These are phyloP conservation scores for Poeciliopsis retropinna DNA, from an alignment of 2,113 vertebrate species.

Conservation along the genomic window DNA sequence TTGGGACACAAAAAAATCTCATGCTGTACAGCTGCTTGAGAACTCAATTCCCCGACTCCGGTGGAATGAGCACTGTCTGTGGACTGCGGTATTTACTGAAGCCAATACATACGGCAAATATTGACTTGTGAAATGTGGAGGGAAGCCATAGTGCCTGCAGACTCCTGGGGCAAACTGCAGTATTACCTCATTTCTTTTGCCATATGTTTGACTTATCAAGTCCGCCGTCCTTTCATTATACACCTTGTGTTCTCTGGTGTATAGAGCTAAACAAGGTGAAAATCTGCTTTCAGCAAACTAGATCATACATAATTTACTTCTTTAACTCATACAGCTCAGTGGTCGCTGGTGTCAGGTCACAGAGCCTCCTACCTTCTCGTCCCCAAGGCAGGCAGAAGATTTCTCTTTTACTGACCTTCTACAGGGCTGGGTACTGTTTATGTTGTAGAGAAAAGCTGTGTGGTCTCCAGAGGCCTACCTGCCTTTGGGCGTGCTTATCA, in stretches of 20 bases:
- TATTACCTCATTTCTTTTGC: constrained; percentile 44
- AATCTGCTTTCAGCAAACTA: constrained; percentile 45
- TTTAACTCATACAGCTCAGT: constrained; percentile 31
- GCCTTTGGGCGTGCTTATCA: constrained; percentile 65
- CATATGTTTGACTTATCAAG: constrained; percentile 67
- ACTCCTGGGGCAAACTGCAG: constrained; percentile 51
- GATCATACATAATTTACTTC: constrained; percentile 63
- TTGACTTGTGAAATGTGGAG: constrained; percentile 67
- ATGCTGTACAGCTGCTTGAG: constrained; percentile 50
- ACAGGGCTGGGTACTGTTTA: constrained; percentile 42
- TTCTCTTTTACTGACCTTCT: constrained; percentile 69
- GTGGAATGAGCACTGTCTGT: constrained; percentile 53
- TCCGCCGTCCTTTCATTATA: constrained; percentile 43
- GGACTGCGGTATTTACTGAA: constrained; percentile 58
- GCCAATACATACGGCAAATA: constrained; percentile 70
- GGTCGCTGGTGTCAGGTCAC: constrained; percentile 50
- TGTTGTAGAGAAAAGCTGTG: constrained; percentile 50
- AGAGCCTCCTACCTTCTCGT: constrained; percentile 40
- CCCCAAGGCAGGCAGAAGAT: constrained; percentile 53
- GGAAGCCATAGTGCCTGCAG: constrained; percentile 19
- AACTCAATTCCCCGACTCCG: constrained; percentile 56
- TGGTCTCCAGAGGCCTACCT: constrained; percentile 70
- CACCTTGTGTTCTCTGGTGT: constrained; percentile 35
- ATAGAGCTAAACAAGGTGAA: constrained; percentile 44
- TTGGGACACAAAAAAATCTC: constrained; percentile 52